Evolutionary conservation across 2,113 vertebrate genomes (phyloP).

Genomic region (Cyanistes caeruleus): DNA sequence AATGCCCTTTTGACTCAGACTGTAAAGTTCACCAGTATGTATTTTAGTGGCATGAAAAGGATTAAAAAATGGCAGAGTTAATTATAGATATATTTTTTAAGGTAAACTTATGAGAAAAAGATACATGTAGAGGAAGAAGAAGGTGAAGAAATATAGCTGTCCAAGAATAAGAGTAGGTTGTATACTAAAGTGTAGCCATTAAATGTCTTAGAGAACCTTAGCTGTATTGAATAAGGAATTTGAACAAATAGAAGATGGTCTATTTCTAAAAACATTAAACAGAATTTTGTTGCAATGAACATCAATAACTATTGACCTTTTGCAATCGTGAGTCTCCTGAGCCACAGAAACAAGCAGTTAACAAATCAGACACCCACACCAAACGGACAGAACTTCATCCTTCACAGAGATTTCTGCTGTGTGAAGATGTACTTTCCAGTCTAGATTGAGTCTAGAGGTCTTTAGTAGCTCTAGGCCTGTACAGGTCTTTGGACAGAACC

Average conservation of each 20-base stretch:
- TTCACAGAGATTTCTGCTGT: background rate
- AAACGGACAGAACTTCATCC: background rate
- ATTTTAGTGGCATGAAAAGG: background rate
- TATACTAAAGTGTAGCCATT: background rate
- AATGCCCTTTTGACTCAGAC: background rate
- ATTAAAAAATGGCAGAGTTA: background rate
- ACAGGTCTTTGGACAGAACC: background rate
- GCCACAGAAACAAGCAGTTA: constrained; percentile 10
- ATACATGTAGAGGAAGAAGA: background rate
- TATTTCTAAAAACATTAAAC: background rate
- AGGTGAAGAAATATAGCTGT: background rate
- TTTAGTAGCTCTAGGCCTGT: background rate
- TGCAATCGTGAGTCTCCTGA: background rate
- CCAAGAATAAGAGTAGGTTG: background rate
- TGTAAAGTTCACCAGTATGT: background rate
- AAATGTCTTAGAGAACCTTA: background rate
- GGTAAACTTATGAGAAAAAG: background rate
- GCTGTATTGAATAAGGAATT: background rate
- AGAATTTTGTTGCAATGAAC: background rate
- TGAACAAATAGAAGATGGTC: background rate
- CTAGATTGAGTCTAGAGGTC: background rate
- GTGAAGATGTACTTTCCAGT: background rate
- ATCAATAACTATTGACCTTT: constrained; percentile 34
- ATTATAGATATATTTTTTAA: background rate
- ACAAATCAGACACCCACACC: constrained; percentile 9